Percentiles rank a stretch among this genome's conserved stretches.
phyloP scores from a whole-genome alignment of 1,140 invertebrate genomes.

The Pogonomyrmex barbatus region DNA sequence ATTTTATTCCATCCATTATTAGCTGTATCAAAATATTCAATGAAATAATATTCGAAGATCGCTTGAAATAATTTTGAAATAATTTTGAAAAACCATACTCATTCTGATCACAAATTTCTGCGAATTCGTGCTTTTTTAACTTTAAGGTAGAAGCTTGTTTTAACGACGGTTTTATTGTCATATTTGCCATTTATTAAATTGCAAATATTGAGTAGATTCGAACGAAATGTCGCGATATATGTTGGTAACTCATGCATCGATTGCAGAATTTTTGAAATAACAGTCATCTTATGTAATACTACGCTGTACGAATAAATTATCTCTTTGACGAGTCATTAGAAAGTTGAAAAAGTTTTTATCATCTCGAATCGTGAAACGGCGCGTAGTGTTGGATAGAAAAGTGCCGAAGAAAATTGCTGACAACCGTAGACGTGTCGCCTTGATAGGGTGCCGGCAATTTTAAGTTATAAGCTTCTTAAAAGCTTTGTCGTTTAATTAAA shows the following conservation, averaged over 20 bases:
- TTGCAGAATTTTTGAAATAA: slow-evolving; percentile 54
- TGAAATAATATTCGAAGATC: neutral
- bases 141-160: neutral
- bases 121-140: neutral
- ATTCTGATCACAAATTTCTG: neutral
- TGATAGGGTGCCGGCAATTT: slow-evolving; percentile 73
- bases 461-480: slow-evolving; percentile 77
- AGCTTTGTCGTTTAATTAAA: slow-evolving; percentile 78
- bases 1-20: neutral
- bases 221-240: slow-evolving; percentile 7
- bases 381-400: neutral
- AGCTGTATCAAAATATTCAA: neutral
- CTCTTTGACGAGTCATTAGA: slow-evolving; percentile 60
- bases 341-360: slow-evolving; percentile 54
- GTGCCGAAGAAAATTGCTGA: slow-evolving; percentile 74
- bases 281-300: neutral
- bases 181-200: slow-evolving; percentile 22
- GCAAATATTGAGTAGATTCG: neutral
- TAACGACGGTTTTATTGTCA: neutral
- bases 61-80: slow-evolving; percentile 2
- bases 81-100: neutral
- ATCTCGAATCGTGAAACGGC: neutral
- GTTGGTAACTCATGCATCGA: neutral
- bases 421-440: slow-evolving; percentile 74
- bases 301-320: slow-evolving; percentile 62